Evolutionary conservation across 2,888 invertebrate species (phyloP).

Genomic region (Spisula subtruncata): DNA sequence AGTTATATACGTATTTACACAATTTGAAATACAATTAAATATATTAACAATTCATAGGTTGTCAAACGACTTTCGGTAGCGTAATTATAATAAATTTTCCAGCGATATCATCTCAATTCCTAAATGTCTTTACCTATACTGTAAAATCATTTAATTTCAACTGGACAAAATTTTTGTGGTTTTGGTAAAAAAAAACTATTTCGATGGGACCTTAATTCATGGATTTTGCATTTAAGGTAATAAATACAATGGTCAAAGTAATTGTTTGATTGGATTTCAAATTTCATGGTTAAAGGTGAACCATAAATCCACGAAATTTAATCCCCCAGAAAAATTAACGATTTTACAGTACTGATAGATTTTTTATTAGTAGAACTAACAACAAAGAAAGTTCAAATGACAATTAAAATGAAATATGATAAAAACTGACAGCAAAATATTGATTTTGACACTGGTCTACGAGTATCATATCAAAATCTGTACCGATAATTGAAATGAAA

Average conservation of each 20-base stretch:
- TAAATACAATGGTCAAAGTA: too few species aligned
- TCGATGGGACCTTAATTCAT: too few species aligned
- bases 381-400: neutral
- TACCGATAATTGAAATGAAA: neutral
- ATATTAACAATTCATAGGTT: neutral
- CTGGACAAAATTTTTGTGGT: too few species aligned
- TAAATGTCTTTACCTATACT: neutral
- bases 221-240: too few species aligned
- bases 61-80: neutral
- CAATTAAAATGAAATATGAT: neutral
- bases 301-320: too few species aligned
- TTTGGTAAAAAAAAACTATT: too few species aligned
- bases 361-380: neutral
- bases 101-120: neutral
- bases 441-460: neutral
- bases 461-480: neutral
- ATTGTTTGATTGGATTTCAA: too few species aligned
- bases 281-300: too few species aligned
- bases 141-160: too few species aligned
- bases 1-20: constrained; percentile 33
- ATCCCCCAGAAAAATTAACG: too few species aligned
- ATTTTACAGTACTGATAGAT: too few species aligned
- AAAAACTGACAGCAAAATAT: neutral
- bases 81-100: constrained; percentile 4
- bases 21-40: constrained; percentile 48